Conservation (phyloP, 2,888 invertebrate genomes). For the Orgyia antiqua region DNA sequence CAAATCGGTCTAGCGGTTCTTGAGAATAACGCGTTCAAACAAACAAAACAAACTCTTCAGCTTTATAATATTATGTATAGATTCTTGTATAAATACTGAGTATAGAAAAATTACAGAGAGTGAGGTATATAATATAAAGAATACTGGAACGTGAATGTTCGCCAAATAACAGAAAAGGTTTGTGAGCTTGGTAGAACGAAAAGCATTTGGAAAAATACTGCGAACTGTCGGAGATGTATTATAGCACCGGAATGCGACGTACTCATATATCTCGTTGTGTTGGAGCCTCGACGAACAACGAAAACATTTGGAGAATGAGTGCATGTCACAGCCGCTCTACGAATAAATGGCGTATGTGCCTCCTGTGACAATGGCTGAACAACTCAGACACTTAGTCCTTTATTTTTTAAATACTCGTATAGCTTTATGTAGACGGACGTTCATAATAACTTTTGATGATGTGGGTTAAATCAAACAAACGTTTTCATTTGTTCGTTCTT, state of each 20-base stretch:
- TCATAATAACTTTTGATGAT: no score
- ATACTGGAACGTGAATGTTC: conserved; percentile 20
- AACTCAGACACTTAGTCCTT: conserved; percentile 30
- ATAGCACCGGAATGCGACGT: conserved; percentile 30
- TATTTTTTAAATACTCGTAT: neutral
- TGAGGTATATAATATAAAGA: no score
- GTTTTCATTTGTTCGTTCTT: no score
- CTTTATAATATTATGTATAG: no score
- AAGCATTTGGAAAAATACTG: conserved; percentile 34
- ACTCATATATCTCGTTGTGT: conserved; percentile 29
- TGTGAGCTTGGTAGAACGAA: conserved; percentile 24
- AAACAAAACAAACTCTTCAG: no score
- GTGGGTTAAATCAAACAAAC: no score
- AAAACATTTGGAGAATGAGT: conserved; percentile 52
- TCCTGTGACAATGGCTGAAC: conserved; percentile 28
- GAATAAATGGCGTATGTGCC: conserved; percentile 44
- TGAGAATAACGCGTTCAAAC: no score
- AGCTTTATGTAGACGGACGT: no score
- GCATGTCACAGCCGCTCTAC: conserved; percentile 42
- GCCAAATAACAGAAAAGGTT: conserved; percentile 30
- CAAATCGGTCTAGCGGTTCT: no score
- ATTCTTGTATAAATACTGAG: no score
- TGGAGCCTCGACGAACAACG: conserved; percentile 31
- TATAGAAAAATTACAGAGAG: no score
- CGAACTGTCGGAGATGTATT: conserved; percentile 26